Evolutionary conservation across 2,113 vertebrate species (phyloP).

Genomic region (Pluvianellus socialis): DNA sequence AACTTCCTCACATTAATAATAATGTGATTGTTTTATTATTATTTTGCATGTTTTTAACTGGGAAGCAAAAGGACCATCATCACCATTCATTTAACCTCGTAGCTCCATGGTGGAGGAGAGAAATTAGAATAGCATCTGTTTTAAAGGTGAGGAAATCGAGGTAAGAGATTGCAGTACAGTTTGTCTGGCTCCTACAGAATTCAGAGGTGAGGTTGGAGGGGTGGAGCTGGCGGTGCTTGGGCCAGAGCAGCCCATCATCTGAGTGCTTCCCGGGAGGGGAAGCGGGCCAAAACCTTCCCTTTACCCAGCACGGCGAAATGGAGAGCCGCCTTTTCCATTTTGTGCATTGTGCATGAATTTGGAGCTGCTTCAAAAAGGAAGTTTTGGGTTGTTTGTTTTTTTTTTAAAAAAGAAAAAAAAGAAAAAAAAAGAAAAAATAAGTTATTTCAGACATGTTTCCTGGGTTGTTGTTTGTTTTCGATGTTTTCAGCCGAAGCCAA

Average conservation of each 20-base stretch:
- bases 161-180: background rate
- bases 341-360: background rate
- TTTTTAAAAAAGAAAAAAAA: background rate
- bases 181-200: background rate
- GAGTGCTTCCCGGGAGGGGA: fast-evolving
- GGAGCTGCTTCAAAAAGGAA: background rate
- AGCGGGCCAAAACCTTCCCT: background rate
- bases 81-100: background rate
- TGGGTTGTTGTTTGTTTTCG: background rate
- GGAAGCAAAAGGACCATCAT: background rate
- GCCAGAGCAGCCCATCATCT: background rate
- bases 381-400: no score
- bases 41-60: background rate
- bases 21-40: background rate
- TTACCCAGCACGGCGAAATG: fast-evolving
- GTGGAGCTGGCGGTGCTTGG: background rate
- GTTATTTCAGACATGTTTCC: conserved; percentile 8
- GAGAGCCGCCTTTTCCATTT: background rate
- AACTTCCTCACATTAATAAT: background rate
- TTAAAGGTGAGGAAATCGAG: background rate
- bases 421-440: background rate
- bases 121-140: background rate
- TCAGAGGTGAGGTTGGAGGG: background rate
- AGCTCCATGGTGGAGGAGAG: background rate
- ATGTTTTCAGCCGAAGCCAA: background rate